phyloP scores from a whole-genome alignment of 2,113 vertebrate genomes.

The Capreolus pygargus region DNA sequence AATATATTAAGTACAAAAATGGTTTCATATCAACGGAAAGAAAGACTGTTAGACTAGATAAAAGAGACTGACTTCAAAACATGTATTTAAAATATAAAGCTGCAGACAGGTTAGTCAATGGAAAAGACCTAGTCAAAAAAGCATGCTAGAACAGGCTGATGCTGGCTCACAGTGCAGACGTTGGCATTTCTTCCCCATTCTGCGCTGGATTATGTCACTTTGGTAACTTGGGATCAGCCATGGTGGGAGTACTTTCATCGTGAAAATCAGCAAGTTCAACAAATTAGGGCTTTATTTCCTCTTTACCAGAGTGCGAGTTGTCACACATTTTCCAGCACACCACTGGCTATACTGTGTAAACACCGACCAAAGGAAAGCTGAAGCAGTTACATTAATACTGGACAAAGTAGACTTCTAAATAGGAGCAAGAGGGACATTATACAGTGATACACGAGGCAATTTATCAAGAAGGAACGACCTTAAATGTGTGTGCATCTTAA shows the following conservation, averaged over 20 bases:
- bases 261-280: background rate
- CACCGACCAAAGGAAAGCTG: background rate
- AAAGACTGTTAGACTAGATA: background rate
- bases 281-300: background rate
- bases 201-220: background rate
- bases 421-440: background rate
- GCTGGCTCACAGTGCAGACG: background rate
- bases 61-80: background rate
- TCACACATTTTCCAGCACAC: background rate
- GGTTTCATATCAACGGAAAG: background rate
- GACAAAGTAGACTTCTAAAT: background rate
- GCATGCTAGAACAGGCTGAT: background rate
- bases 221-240: background rate
- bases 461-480: background rate
- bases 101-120: background rate
- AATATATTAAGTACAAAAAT: background rate
- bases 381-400: background rate
- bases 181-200: background rate
- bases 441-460: background rate
- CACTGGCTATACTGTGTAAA: background rate
- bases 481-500: background rate
- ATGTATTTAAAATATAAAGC: background rate
- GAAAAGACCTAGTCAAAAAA: background rate
- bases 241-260: background rate
- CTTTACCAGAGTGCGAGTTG: background rate